A percentile compares a stretch with the other conserved stretches of the same genome.
Conservation (phyloP, 2,797 vertebrate genomes). For the Sebastes iracundus region DNA sequence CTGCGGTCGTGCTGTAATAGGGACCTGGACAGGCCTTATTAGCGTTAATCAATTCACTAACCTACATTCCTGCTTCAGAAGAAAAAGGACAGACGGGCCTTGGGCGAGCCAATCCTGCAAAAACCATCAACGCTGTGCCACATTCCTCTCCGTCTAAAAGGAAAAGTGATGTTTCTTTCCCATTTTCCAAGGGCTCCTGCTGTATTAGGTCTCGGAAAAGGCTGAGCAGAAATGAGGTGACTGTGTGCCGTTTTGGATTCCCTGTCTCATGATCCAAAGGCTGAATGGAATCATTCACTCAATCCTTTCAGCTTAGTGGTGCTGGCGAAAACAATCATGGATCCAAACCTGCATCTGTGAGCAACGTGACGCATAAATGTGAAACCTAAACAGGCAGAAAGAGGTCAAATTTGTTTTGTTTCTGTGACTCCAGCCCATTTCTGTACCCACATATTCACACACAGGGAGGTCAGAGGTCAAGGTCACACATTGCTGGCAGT, state of each 20-base stretch:
- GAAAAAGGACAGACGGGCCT: slow-evolving; percentile 60
- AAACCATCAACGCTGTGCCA: slow-evolving; percentile 72
- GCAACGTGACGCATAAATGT: not conserved
- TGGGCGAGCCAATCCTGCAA: slow-evolving; percentile 54
- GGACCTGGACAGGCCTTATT: slow-evolving; percentile 59
- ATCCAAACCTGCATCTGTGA: slow-evolving; percentile 28
- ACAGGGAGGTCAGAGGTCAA: slow-evolving; percentile 39
- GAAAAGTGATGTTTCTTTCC: slow-evolving; percentile 59
- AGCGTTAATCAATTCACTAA: slow-evolving; percentile 72
- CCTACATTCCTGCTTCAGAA: slow-evolving; percentile 67
- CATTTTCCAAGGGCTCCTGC: slow-evolving; percentile 62
- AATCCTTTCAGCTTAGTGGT: slow-evolving; percentile 7
- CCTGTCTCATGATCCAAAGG: slow-evolving; percentile 18
- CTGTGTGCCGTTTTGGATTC: slow-evolving; percentile 37
- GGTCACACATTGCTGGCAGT: slow-evolving; percentile 1
- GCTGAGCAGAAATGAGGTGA: slow-evolving; percentile 53
- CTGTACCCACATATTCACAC: not conserved
- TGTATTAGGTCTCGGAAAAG: slow-evolving; percentile 65
- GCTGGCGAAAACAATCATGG: slow-evolving; percentile 41
- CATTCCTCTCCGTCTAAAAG: slow-evolving; percentile 70
- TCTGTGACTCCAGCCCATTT: not conserved
- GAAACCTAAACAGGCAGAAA: not conserved
- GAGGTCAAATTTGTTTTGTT: not conserved
- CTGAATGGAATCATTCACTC: slow-evolving; percentile 59
- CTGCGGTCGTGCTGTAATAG: slow-evolving; percentile 49